Conservation (phyloP, 2,888 invertebrate species). For the Onchidella celtica region DNA sequence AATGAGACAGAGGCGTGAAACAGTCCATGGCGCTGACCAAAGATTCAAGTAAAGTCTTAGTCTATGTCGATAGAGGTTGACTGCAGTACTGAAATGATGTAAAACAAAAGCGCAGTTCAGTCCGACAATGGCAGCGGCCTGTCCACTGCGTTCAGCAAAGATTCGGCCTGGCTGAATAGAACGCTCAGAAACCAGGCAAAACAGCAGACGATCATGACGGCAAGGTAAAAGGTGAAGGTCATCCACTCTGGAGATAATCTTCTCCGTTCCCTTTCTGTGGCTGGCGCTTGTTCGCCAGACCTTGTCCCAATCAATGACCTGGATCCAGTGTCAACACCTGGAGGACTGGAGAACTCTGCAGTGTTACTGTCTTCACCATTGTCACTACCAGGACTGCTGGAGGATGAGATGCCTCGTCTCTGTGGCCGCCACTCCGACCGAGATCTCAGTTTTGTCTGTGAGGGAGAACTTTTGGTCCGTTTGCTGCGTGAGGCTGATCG, state of each 20-base stretch:
- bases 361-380: too few species aligned
- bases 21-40: too few species aligned
- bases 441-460: neutral
- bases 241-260: constrained; percentile 7
- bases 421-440: neutral
- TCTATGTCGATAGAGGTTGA: too few species aligned
- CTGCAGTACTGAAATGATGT: too few species aligned
- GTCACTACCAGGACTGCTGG: too few species aligned
- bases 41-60: too few species aligned
- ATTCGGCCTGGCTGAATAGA: constrained; percentile 1
- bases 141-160: neutral
- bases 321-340: too few species aligned
- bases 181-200: constrained; percentile 42
- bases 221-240: constrained; percentile 41
- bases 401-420: neutral
- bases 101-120: too few species aligned
- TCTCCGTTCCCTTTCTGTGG: neutral
- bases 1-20: too few species aligned
- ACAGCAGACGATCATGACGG: constrained; percentile 11
- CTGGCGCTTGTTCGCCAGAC: neutral
- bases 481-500: neutral
- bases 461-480: too few species aligned
- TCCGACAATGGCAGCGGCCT: neutral
- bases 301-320: too few species aligned
- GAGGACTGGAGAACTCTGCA: too few species aligned